Conservation (phyloP, 37 sponge, comb jelly and placozoan species). For the Agelas oroides region DNA sequence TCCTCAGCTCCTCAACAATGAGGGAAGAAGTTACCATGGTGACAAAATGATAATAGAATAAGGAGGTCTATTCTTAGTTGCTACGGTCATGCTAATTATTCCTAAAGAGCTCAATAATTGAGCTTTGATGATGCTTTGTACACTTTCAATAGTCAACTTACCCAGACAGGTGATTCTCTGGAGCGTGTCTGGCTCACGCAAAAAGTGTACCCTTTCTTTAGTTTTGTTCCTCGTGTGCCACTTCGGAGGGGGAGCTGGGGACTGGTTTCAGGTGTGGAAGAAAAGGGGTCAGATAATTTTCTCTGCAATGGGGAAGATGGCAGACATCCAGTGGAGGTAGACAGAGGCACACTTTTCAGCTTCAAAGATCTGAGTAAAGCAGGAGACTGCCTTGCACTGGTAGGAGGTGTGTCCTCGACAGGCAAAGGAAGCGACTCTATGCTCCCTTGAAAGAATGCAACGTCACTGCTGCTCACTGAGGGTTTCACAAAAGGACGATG, state of each 20-base stretch:
- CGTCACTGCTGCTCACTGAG: background rate
- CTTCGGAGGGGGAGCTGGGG: background rate
- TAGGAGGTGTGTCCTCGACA: background rate
- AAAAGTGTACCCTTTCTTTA: conserved; percentile 47
- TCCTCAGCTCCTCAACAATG: too few species aligned
- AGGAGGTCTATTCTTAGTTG: too few species aligned
- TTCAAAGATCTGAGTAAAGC: background rate
- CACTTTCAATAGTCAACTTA: too few species aligned
- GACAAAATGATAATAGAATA: too few species aligned
- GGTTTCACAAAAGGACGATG: conserved; percentile 2
- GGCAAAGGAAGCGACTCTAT: background rate
- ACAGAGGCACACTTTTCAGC: background rate
- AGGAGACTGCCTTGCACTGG: background rate
- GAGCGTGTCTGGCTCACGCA: conserved; percentile 15
- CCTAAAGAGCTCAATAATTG: too few species aligned
- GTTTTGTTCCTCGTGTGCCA: background rate
- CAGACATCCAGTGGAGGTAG: background rate
- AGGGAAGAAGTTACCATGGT: too few species aligned
- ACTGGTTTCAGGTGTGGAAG: background rate
- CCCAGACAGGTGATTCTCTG: conserved; percentile 36
- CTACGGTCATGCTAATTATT: too few species aligned
- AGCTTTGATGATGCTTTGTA: too few species aligned
- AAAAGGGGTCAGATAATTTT: conserved; percentile 35
- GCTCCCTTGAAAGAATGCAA: conserved; percentile 15
- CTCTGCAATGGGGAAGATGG: background rate